These are phyloP conservation scores for Armadillidium nasatum DNA, from an alignment of 1,140 invertebrate species.

Conservation along the genomic window DNA sequence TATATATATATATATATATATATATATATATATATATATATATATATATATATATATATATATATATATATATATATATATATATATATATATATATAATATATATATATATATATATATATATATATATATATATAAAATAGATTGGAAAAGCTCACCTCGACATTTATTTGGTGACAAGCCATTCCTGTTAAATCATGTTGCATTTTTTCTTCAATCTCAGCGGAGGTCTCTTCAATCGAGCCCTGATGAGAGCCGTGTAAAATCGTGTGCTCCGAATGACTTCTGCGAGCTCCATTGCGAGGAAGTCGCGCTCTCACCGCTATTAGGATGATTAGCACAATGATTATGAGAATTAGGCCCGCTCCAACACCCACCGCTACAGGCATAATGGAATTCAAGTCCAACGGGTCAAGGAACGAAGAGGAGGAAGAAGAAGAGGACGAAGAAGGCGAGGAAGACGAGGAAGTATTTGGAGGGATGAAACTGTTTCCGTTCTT, in stretches of 20 bases:
- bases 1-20: neutral
- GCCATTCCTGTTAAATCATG: neutral
- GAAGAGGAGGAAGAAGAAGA: neutral
- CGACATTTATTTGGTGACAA: neutral
- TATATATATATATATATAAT: neutral
- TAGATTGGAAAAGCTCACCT: neutral
- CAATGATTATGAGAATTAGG: neutral
- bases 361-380: neutral
- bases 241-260: neutral
- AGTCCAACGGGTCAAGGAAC: neutral
- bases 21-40: neutral
- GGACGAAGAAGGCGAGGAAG: neutral
- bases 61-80: neutral
- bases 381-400: neutral
- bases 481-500: neutral
- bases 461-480: neutral
- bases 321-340: neutral
- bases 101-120: conserved; percentile 6
- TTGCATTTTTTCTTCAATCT: neutral
- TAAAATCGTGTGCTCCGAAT: neutral
- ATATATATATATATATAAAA: neutral
- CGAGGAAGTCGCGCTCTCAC: neutral
- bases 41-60: neutral
- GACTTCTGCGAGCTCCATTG: neutral
- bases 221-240: neutral